These are phyloP conservation scores for Microplitis mediator DNA, from an alignment of 1,140 invertebrate species.

Conservation along the genomic window DNA sequence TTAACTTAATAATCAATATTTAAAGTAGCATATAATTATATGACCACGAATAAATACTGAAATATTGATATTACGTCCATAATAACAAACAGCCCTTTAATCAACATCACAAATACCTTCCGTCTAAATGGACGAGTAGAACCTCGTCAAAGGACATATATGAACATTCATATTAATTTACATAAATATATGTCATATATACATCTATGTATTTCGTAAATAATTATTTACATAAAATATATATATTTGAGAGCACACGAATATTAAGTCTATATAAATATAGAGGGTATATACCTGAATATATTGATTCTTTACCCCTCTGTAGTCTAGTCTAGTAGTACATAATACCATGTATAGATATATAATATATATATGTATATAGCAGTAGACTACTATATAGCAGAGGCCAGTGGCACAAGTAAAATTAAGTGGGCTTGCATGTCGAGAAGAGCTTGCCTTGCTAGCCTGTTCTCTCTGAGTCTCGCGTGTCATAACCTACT, in stretches of 20 bases:
- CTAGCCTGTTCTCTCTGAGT: not conserved
- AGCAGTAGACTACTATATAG: not conserved
- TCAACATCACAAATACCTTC: too few relatives aligned
- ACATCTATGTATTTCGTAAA: not conserved
- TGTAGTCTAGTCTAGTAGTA: not conserved
- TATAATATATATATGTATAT: not conserved
- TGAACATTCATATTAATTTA: not conserved
- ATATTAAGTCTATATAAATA: not conserved
- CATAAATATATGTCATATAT: not conserved
- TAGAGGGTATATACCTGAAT: not conserved
- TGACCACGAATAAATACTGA: too few relatives aligned
- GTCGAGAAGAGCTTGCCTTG: slow-evolving; percentile 18
- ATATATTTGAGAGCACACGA: not conserved
- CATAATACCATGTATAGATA: not conserved
- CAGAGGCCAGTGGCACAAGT: slow-evolving; percentile 24
- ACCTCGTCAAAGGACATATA: too few relatives aligned
- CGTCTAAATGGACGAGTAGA: too few relatives aligned
- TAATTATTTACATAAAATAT: not conserved
- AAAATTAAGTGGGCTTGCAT: slow-evolving; percentile 41
- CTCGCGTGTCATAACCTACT: slow-evolving; percentile 38
- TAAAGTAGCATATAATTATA: too few relatives aligned
- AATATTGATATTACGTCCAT: too few relatives aligned
- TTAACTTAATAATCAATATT: too few relatives aligned
- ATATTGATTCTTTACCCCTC: not conserved
- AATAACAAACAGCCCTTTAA: too few relatives aligned